Evolutionary conservation across 2,113 vertebrate genomes (phyloP).

Genomic region (Strix aluco): DNA sequence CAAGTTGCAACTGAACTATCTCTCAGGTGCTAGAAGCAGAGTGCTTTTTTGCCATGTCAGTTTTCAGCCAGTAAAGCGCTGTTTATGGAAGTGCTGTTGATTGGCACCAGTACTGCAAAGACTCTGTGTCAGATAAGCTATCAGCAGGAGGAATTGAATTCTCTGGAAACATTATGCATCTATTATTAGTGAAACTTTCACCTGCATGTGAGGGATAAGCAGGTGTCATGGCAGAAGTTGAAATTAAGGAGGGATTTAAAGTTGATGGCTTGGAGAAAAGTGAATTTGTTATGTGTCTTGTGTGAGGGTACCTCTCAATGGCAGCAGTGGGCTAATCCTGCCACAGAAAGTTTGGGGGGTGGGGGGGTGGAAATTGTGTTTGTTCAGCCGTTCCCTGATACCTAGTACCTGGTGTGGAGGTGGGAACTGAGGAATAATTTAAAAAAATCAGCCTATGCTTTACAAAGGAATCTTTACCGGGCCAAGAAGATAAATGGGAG

Average conservation of each 20-base stretch:
- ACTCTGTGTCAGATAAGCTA: neutral
- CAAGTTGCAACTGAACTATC: neutral
- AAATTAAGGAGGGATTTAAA: neutral
- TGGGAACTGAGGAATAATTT: neutral
- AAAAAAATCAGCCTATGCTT: neutral
- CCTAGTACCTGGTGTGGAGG: fast-evolving
- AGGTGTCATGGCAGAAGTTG: neutral
- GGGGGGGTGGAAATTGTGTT: neutral
- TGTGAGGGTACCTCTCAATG: neutral
- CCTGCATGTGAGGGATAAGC: neutral
- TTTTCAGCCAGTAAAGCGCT: neutral
- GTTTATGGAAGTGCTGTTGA: neutral
- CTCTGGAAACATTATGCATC: neutral
- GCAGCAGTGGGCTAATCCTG: neutral
- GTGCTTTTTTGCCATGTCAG: neutral
- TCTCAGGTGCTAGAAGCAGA: neutral
- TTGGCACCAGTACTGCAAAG: neutral
- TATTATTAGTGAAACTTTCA: neutral
- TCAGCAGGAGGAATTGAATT: neutral
- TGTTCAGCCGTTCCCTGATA: neutral
- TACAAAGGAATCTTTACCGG: neutral
- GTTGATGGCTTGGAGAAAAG: neutral
- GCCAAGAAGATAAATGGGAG: neutral
- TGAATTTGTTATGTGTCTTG: neutral
- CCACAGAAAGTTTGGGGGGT: neutral